phyloP scores from a whole-genome alignment of 2,113 vertebrate genomes.

The Dicaeum eximium region DNA sequence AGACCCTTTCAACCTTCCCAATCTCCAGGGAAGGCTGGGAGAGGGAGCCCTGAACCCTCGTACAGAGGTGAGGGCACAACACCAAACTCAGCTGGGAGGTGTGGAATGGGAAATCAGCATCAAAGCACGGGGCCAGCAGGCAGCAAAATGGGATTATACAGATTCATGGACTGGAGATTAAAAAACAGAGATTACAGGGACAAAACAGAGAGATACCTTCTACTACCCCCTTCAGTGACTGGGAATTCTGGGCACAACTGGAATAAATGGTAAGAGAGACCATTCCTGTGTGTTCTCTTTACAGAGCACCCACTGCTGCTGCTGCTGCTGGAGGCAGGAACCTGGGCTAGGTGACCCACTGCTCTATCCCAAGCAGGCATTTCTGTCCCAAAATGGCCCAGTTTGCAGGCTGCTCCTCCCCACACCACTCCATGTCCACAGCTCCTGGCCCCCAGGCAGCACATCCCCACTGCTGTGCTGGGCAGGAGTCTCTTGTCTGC shows the following conservation, averaged over 20 bases:
- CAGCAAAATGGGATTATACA: neutral
- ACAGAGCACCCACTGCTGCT: neutral
- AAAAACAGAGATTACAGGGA: neutral
- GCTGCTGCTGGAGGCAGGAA: neutral
- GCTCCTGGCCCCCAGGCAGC: neutral
- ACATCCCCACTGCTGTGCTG: neutral
- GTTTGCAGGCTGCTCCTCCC: neutral
- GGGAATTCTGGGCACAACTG: neutral
- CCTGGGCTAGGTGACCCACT: neutral
- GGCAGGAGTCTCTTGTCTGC: neutral
- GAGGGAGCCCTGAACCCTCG: neutral
- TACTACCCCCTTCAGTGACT: neutral
- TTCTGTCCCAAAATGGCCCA: neutral
- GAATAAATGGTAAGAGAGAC: neutral
- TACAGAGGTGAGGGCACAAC: neutral
- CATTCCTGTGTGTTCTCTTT: neutral
- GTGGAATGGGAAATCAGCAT: neutral
- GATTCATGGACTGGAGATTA: neutral
- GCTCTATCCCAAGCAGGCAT: neutral
- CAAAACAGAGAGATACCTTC: neutral
- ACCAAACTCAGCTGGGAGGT: neutral
- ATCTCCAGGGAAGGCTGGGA: neutral
- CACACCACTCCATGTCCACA: fast-evolving
- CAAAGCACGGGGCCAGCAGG: neutral
- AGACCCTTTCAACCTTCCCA: neutral